Evolutionary conservation across 2,888 invertebrate genomes (phyloP).

Genomic region (Tribolium freemani): DNA sequence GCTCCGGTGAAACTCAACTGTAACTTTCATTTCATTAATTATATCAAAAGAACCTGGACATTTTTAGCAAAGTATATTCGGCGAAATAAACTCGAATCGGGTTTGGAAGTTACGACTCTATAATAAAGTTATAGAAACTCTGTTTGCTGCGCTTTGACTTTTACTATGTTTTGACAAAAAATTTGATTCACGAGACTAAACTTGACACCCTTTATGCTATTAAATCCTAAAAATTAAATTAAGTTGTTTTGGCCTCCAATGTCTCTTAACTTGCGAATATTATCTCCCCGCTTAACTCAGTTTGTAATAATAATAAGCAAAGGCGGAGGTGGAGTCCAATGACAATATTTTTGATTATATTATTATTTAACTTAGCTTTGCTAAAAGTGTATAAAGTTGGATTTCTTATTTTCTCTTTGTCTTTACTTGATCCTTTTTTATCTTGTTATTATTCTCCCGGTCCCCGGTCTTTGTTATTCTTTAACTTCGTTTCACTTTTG

Average conservation of each 20-base stretch:
- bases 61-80: conserved; percentile 5
- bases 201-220: not conserved
- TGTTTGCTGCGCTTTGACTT: conserved; percentile 4
- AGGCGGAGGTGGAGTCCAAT: not conserved
- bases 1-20: not conserved
- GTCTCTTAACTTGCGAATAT: not conserved
- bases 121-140: conserved; percentile 33
- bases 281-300: not conserved
- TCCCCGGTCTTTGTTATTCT: not conserved
- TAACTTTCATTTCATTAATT: conserved; percentile 4
- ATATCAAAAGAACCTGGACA: not conserved
- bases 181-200: not conserved
- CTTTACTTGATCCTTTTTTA: not conserved
- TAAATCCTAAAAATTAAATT: not conserved
- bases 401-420: not conserved
- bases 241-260: not conserved
- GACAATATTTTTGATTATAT: not conserved
- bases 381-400: not conserved
- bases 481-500: not conserved
- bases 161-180: conserved; percentile 14
- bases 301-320: not conserved
- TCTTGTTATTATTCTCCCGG: not conserved
- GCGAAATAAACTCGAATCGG: conserved; percentile 22
- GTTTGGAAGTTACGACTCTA: conserved; percentile 25
- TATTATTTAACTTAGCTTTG: not conserved